Evolutionary conservation across 2,888 invertebrate species (phyloP), one percentile per base, ranked within the genome.

Genomic region (Rhamnusium bicolor): DNA sequence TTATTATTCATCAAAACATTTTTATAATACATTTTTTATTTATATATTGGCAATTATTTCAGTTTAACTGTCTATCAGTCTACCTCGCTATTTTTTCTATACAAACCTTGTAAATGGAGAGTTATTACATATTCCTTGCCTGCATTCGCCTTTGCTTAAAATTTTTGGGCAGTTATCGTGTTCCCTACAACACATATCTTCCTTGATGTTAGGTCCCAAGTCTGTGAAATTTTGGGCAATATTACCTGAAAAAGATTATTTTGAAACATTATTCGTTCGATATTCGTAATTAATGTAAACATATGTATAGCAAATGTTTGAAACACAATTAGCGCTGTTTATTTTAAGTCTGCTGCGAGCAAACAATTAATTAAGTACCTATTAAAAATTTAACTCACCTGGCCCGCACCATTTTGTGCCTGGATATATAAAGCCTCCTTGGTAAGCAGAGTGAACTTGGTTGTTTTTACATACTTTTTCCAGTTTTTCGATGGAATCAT

Each of bases 381-480:
- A n/a, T n/a, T n/a, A n/a, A n/a, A n/a, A n/a, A n/a, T 16, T 10
- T 54, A 24, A 19, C 71, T 82, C 81, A 89, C 90, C 94, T 61
- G 93, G 92, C 0, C 94, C 94, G 84, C 94, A 95, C 94, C 94
- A 95, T 84, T 94, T 94, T 0, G 95, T 95, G 1, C 94, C 94
- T 68, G 92, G 92, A 83, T 91, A 91, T 40, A 91, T 90, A 81
- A 91, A 91, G n/a, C 91, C 90, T 2, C 87, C 86, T 71, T 87
- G 85, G 72, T 85, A 83, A 5, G 84, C 81, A 0, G 84, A 80
- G 14, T 80, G 74, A 6, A 85, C 81, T 21, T 81, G 78, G 62
- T 84, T 82, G 56, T 78, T 81, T 29, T 78, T 89, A 80, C 92
- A 92, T 6, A 92, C 91, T 65, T 89, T 88, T 80, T 91, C 91